phyloP scores from a whole-genome alignment of 92 coral and sea anemone species.

The Galaxea fascicularis region DNA sequence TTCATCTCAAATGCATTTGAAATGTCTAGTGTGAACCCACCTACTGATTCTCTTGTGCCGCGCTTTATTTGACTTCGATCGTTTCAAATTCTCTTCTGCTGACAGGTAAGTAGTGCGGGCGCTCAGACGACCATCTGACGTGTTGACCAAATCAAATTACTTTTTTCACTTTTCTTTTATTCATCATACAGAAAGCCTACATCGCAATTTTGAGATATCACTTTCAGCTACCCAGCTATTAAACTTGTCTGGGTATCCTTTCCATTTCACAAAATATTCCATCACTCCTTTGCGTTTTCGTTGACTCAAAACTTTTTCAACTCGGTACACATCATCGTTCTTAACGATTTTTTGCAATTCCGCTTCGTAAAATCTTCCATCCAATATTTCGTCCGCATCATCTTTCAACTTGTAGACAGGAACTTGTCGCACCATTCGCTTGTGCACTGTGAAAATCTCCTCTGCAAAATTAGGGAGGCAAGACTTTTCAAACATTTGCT shows the following conservation, averaged over 20 bases:
- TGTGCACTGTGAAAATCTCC: slow-evolving; percentile 50
- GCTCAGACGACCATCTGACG: slow-evolving; percentile 25
- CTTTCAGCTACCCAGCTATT: too few relatives aligned
- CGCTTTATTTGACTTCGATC: slow-evolving; percentile 69
- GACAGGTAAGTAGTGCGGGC: slow-evolving; percentile 71
- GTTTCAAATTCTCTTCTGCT: slow-evolving; percentile 63
- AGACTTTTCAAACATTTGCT: slow-evolving; percentile 46
- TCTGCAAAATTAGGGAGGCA: slow-evolving; percentile 59
- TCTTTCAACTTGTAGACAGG: slow-evolving; percentile 50
- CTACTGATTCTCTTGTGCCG: slow-evolving; percentile 57
- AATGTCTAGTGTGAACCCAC: too few relatives aligned
- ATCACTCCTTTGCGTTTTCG: too few relatives aligned
- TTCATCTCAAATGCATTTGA: too few relatives aligned
- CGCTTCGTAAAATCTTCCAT: slow-evolving; percentile 55
- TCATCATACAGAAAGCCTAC: neutral
- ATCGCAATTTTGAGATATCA: slow-evolving; percentile 28
- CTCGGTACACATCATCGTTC: too few relatives aligned
- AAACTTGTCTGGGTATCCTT: too few relatives aligned
- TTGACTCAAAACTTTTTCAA: too few relatives aligned
- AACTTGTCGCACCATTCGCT: slow-evolving; percentile 30
- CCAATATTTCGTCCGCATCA: slow-evolving; percentile 41
- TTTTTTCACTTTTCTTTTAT: neutral
- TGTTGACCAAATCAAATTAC: slow-evolving; percentile 24
- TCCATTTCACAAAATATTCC: too few relatives aligned
- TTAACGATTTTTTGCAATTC: slow-evolving; percentile 47